Evolutionary conservation across 2,888 invertebrate genomes (phyloP).

Genomic region (Perizoma flavofasciatum): DNA sequence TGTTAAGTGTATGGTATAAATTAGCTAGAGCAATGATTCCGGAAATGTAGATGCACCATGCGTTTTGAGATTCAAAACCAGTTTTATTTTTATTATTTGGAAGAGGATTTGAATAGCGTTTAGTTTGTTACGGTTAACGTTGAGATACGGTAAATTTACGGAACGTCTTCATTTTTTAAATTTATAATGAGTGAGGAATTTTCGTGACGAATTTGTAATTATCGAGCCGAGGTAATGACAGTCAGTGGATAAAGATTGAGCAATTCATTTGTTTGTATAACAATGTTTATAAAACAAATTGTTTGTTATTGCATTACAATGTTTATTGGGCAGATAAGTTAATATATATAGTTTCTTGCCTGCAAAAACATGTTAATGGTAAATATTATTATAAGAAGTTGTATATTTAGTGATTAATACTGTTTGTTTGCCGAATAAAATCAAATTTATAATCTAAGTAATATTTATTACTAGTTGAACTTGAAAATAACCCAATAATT

Average conservation of each 20-base stretch:
- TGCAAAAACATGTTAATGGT: too few relatives aligned
- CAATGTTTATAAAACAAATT: too few relatives aligned
- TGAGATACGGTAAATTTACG: conserved; percentile 37
- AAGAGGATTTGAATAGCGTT: conserved; percentile 42
- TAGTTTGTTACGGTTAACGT: conserved; percentile 44
- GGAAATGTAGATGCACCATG: conserved; percentile 48
- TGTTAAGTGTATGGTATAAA: conserved; percentile 3
- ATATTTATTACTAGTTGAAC: too few relatives aligned
- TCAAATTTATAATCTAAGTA: too few relatives aligned
- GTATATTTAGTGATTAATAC: too few relatives aligned
- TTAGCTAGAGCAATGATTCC: conserved; percentile 34
- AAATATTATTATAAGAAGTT: too few relatives aligned
- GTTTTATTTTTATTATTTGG: conserved; percentile 41
- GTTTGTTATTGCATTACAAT: too few relatives aligned
- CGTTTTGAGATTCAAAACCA: conserved; percentile 44
- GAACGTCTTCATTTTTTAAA: conserved; percentile 41
- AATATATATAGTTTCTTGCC: too few relatives aligned
- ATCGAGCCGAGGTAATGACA: conserved; percentile 26
- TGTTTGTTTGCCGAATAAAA: too few relatives aligned
- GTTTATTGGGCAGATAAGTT: too few relatives aligned
- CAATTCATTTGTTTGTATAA: neutral
- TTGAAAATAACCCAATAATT: too few relatives aligned
- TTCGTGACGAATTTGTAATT: conserved; percentile 42
- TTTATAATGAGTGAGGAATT: conserved; percentile 24
- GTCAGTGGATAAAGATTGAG: conserved; percentile 17